These are phyloP conservation scores for Prunella himalayana DNA, from an alignment of 2,113 vertebrate species.

Conservation along the genomic window DNA sequence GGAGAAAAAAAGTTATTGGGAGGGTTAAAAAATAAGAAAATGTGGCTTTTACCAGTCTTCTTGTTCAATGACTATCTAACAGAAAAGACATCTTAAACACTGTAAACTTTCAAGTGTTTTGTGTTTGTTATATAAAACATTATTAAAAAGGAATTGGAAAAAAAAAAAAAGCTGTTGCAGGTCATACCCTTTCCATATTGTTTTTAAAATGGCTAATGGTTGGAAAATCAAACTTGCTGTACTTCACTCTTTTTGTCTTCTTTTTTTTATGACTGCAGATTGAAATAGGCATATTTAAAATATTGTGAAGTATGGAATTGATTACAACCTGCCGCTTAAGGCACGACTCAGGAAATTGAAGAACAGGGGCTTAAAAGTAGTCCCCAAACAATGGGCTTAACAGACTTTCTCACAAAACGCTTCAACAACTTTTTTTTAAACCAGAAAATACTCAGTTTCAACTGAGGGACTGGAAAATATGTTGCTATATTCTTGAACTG, in stretches of 20 bases:
- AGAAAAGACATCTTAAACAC: neutral
- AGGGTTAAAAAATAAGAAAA: neutral
- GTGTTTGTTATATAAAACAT: neutral
- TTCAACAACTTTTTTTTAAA: neutral
- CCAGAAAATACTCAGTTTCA: neutral
- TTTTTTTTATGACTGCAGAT: neutral
- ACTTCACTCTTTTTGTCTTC: neutral
- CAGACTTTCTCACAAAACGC: neutral
- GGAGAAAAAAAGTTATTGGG: neutral
- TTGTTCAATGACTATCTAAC: neutral
- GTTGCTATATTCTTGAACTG: constrained; percentile 7
- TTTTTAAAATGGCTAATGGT: neutral
- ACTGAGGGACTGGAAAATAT: constrained; percentile 21
- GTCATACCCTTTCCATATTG: neutral
- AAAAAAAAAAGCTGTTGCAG: neutral
- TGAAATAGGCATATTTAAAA: constrained; percentile 2
- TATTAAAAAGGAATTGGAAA: neutral
- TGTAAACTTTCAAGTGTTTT: neutral
- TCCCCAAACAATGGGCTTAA: constrained; percentile 14
- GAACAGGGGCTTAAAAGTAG: constrained; percentile 38
- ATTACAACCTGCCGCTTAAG: constrained; percentile 30
- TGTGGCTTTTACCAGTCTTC: neutral
- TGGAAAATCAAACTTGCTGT: neutral
- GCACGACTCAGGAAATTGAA: constrained; percentile 40
- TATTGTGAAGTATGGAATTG: constrained; percentile 14